Evolutionary conservation across 1,140 invertebrate species (phyloP).

Genomic region (Lepidurus arcticus): DNA sequence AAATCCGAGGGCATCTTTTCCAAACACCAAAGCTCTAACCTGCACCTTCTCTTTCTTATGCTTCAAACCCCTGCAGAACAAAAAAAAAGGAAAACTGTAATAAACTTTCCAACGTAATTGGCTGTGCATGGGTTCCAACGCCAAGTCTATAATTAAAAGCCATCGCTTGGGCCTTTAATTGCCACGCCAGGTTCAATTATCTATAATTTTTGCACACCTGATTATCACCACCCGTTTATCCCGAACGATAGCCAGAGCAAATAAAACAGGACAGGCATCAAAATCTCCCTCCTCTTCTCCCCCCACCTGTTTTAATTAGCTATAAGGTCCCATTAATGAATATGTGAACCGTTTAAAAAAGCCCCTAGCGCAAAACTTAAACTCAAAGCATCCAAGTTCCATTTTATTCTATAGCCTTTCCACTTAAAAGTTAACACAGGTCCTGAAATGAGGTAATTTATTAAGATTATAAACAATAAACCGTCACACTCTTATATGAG

Average conservation of each 20-base stretch:
- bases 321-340: not conserved
- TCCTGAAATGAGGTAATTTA: too few relatives aligned
- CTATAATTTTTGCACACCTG: slow-evolving; percentile 10
- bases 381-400: not conserved
- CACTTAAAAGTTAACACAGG: too few relatives aligned
- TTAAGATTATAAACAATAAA: too few relatives aligned
- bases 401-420: not conserved
- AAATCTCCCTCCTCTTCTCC: not conserved
- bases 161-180: not conserved
- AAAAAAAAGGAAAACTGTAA: not conserved
- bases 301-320: not conserved
- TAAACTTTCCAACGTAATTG: not conserved
- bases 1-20: not conserved
- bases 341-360: not conserved
- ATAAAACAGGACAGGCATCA: not conserved
- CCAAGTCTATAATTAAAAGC: not conserved
- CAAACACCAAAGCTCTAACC: not conserved
- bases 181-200: slow-evolving; percentile 10
- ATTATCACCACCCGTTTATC: slow-evolving; percentile 20
- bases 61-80: not conserved
- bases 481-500: too few relatives aligned
- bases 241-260: not conserved
- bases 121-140: not conserved
- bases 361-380: not conserved
- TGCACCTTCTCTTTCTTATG: not conserved